Evolutionary conservation across 2,888 invertebrate genomes (phyloP), one percentile per base, ranked within the genome.

Genomic region (Cenopis cana): DNA sequence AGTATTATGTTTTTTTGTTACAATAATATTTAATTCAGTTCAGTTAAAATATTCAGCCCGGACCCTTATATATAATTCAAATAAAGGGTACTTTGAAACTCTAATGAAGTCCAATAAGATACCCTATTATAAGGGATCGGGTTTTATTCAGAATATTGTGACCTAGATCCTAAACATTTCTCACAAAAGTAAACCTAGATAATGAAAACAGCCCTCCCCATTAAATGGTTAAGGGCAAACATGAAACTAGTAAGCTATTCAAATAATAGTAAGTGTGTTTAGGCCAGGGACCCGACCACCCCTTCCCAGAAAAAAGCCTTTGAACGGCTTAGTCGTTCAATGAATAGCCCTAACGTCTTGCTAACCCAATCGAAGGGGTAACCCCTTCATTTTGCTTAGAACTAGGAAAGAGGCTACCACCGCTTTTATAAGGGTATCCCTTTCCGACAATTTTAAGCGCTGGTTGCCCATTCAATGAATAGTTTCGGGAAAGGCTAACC

Each of bases 231-330:
- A 8, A 46, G 46, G 46, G 46, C n/a, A 4, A 46, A 66, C 41
- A 46, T 20, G 41, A 29, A 54, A 54, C 18, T 6, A 38, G 38
- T 36, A 38, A n/a, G 6, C 1, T 41, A 17, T 33, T 56, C 24
- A 56, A 33, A 8, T 12, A 56, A 66, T 6, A n/a, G 36, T 11
- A 38, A 33, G 38, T 61, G 52, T 62, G 18, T 38, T 64, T 38
- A 52, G 38, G 52, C 36, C 38, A 18, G 38, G n/a, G n/a, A n/a
- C n/a, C n/a, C n/a, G n/a, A n/a, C n/a, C n/a, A n/a, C n/a, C n/a
- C n/a, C n/a, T n/a, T n/a, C n/a, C n/a, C n/a, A n/a, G n/a, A n/a
- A n/a, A n/a, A n/a, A n/a, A n/a, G n/a, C n/a, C n/a, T n/a, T n/a
- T n/a, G n/a, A n/a, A n/a, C n/a, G n/a, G n/a, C n/a, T n/a, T n/a